Percentiles rank a stretch among this genome's conserved stretches.
These are phyloP conservation scores for Silurus glanis DNA, from an alignment of 2,113 vertebrate genomes.

Conservation along the genomic window DNA sequence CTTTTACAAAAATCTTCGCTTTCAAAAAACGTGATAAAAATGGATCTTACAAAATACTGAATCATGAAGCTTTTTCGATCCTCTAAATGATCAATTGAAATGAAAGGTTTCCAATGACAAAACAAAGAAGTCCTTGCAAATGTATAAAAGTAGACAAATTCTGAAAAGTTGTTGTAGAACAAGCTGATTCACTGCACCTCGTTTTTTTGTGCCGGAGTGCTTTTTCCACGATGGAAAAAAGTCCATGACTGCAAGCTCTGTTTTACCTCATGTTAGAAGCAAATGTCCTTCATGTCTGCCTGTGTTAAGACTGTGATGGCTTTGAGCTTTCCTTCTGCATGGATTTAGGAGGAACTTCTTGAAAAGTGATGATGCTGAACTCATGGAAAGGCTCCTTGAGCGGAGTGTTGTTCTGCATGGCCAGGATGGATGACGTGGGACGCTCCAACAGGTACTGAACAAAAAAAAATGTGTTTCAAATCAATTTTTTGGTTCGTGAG, in stretches of 20 bases:
- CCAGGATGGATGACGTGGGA: conserved; percentile 35
- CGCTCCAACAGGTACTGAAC: conserved; percentile 56
- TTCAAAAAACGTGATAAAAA: background rate
- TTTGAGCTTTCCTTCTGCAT: background rate
- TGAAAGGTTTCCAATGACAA: background rate
- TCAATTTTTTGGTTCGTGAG: background rate
- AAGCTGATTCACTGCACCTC: background rate
- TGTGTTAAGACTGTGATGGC: background rate
- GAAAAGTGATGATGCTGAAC: conserved; percentile 51
- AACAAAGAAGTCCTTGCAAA: background rate
- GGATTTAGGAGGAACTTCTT: background rate
- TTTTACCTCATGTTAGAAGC: background rate
- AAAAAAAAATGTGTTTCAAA: background rate
- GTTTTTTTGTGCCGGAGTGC: background rate
- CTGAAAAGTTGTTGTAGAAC: background rate
- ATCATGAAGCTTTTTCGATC: background rate
- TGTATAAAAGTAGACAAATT: background rate
- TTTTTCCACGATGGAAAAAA: background rate
- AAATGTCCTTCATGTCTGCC: background rate
- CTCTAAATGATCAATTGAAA: too few species aligned
- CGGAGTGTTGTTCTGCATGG: conserved; percentile 50
- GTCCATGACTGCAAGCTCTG: background rate
- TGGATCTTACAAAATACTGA: background rate
- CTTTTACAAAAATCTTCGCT: background rate
- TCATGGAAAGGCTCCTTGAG: conserved; percentile 57